These are phyloP conservation scores for Bellardia bayeri DNA, from an alignment of 2,888 invertebrate genomes.

Conservation along the genomic window DNA sequence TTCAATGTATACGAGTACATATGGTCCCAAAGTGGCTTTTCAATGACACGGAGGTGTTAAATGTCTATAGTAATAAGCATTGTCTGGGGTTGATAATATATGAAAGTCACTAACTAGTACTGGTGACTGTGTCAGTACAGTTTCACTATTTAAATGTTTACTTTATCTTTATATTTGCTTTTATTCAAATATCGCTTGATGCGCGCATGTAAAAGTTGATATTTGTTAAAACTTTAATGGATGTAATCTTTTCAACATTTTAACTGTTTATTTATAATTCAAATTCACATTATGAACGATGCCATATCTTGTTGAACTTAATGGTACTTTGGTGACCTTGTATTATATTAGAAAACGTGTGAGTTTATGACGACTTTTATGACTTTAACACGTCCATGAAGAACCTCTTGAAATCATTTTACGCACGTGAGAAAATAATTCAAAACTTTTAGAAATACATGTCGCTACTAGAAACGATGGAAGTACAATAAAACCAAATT, in stretches of 20 bases:
- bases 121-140: no score
- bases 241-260: slow-evolving; percentile 11
- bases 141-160: no score
- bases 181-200: no score
- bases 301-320: slow-evolving; percentile 52
- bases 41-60: no score
- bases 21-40: no score
- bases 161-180: no score
- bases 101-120: no score
- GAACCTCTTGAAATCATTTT: slow-evolving; percentile 54
- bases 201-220: neutral
- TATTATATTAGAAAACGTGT: slow-evolving; percentile 50
- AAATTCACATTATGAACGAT: slow-evolving; percentile 38
- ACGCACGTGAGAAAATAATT: slow-evolving; percentile 43
- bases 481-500: neutral
- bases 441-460: slow-evolving; percentile 24
- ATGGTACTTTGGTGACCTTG: slow-evolving; percentile 54
- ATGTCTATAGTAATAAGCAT: no score
- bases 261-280: slow-evolving; percentile 42
- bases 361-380: slow-evolving; percentile 29
- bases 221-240: slow-evolving; percentile 16
- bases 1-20: no score
- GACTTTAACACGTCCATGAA: slow-evolving; percentile 42
- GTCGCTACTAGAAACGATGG: neutral
- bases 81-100: no score